A percentile compares a stretch with the other conserved stretches of the same genome.
Conservation (phyloP, 2,113 vertebrate genomes). For the Odontesthes bonariensis region DNA sequence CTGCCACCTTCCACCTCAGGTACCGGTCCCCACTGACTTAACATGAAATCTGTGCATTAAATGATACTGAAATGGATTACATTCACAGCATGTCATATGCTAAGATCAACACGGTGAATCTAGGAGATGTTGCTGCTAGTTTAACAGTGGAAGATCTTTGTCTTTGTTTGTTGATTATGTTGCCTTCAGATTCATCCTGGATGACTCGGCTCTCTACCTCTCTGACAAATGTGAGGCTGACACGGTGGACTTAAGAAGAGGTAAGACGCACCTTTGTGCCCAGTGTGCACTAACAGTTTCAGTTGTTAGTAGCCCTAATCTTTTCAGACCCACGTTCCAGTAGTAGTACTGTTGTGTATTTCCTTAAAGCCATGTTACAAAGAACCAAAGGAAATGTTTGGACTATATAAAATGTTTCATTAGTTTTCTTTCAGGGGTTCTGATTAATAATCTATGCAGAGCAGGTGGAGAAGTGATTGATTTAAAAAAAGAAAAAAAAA, state of each 20-base stretch:
- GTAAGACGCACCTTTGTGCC: conserved; percentile 64
- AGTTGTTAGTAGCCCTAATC: neutral
- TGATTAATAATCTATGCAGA: too few species aligned
- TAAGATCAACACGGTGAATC: neutral
- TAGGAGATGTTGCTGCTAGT: neutral
- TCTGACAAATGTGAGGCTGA: conserved; percentile 91
- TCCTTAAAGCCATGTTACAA: too few species aligned
- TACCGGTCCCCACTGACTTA: conserved; percentile 54
- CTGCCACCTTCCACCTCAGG: conserved; percentile 93
- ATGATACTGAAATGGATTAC: neutral
- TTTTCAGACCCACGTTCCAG: too few species aligned
- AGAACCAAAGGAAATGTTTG: too few species aligned
- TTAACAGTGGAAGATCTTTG: neutral
- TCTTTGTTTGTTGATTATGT: conserved; percentile 6
- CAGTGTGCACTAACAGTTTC: neutral
- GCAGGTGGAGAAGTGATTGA: too few species aligned
- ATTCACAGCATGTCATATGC: neutral
- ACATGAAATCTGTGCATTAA: neutral
- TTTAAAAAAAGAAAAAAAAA: too few species aligned
- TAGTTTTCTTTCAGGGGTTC: too few species aligned
- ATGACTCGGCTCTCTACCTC: conserved; percentile 93
- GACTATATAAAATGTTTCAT: too few species aligned
- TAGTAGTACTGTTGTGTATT: too few species aligned
- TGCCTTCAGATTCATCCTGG: conserved; percentile 89
- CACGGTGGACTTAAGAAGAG: conserved; percentile 88